These are phyloP conservation scores for Carduelis carduelis DNA, from an alignment of 2,797 vertebrate genomes.

Conservation along the genomic window DNA sequence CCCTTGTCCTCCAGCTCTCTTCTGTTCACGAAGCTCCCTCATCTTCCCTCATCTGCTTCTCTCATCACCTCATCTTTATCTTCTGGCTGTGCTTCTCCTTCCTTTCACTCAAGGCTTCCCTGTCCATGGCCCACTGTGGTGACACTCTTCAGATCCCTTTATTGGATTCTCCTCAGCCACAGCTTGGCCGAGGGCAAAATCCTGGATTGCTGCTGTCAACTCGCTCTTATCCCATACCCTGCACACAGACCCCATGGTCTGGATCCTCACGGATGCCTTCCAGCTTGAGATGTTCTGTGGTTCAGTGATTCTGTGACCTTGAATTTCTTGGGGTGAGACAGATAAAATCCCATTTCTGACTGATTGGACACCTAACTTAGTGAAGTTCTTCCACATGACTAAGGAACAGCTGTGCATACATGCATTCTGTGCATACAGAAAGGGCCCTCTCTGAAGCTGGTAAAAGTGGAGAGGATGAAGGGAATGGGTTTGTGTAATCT, in stretches of 20 bases:
- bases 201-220: neutral
- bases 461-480: neutral
- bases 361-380: neutral
- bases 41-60: neutral
- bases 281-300: neutral
- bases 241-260: neutral
- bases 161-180: neutral
- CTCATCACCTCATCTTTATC: neutral
- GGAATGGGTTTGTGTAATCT: neutral
- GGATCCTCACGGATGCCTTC: neutral
- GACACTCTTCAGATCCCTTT: neutral
- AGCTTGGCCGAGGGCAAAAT: neutral
- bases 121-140: fast-evolving
- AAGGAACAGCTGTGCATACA: neutral
- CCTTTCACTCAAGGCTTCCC: neutral
- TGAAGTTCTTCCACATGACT: neutral
- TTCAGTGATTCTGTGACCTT: neutral
- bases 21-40: neutral
- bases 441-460: neutral
- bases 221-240: neutral
- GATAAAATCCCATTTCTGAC: neutral
- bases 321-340: neutral
- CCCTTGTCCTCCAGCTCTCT: neutral
- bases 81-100: neutral
- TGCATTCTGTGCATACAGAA: neutral